These are phyloP conservation scores for Xanthorhoe designata DNA, from an alignment of 2,888 invertebrate species.

Conservation along the genomic window DNA sequence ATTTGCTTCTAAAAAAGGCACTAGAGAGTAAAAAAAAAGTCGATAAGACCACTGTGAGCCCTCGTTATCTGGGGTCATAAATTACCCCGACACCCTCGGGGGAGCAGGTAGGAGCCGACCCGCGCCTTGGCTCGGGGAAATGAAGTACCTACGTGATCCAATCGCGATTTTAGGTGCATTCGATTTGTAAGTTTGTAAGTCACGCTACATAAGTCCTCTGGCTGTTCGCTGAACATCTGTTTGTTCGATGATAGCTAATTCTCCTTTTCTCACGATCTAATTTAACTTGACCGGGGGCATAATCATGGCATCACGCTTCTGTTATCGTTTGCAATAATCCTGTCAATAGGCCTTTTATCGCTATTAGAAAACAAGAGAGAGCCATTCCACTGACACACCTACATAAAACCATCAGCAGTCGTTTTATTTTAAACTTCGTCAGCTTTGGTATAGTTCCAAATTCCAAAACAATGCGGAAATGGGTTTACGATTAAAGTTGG, in stretches of 20 bases:
- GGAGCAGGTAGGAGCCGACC: conserved; percentile 72
- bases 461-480: conserved; percentile 51
- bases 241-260: conserved; percentile 39
- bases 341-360: conserved; percentile 19
- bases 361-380: not conserved
- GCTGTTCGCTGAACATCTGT: conserved; percentile 35
- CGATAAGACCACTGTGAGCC: conserved; percentile 82
- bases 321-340: conserved; percentile 25
- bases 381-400: conserved; percentile 1
- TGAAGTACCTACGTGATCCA: conserved; percentile 84
- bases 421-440: conserved; percentile 21
- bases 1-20: conserved; percentile 78
- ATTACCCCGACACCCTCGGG: conserved; percentile 80
- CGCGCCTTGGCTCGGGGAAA: conserved; percentile 66
- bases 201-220: conserved; percentile 55
- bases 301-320: conserved; percentile 21
- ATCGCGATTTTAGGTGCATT: conserved; percentile 83
- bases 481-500: conserved; percentile 67
- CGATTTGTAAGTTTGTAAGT: conserved; percentile 66
- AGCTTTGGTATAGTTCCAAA: conserved; percentile 37
- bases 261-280: conserved; percentile 40
- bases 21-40: conserved; percentile 78
- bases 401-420: not conserved
- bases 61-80: conserved; percentile 84
- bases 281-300: conserved; percentile 30